Evolutionary conservation across 2,888 invertebrate genomes (phyloP), one percentile per base, ranked within the genome.

Genomic region (Spodoptera picta): DNA sequence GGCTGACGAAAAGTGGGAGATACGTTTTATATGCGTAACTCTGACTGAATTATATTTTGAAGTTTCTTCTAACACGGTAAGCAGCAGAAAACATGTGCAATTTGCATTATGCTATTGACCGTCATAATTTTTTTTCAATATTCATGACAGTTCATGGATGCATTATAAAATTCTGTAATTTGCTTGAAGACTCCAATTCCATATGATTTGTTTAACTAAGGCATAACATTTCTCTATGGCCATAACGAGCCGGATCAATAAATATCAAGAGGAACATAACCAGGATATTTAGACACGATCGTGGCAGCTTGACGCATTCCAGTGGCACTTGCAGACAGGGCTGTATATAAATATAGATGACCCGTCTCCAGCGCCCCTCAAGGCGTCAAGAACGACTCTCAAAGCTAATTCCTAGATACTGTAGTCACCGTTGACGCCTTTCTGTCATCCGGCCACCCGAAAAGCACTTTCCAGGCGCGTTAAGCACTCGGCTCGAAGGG

Each of bases 401-500:
- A 79, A 81, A 86, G 88, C 84, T 87, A 88, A 89, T 88, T 87
- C 86, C 82, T 84, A 81, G 81, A 84, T 82, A 83, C 82, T 78
- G 77, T 78, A 82, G 79, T 83, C 79, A 73, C 78, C 85, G 85
- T 82, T 87, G 87, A 88, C 87, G 90, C 91, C 88, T 90, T 90
- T 81, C 87, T 79, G 87, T 88, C 90, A 88, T 83, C 86, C 85
- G 82, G 84, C 85, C 86, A 83, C 86, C 90, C 90, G 85, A 88
- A 90, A 92, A 90, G 90, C 92, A 91, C 92, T 93, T 90, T 86
- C 85, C 81, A 84, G 80, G 84, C 86, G 89, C 90, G 91, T 88
- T 88, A 91, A 91, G 89, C 89, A 87, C 90, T 89, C 86, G 82
- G 83, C 73, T 77, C 73, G 80, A 77, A 81, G 68, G 77, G 82